A percentile compares a stretch with the other conserved stretches of the same genome.
These are phyloP conservation scores for Gastrophysa polygoni DNA, from an alignment of 2,888 invertebrate species.

Conservation along the genomic window DNA sequence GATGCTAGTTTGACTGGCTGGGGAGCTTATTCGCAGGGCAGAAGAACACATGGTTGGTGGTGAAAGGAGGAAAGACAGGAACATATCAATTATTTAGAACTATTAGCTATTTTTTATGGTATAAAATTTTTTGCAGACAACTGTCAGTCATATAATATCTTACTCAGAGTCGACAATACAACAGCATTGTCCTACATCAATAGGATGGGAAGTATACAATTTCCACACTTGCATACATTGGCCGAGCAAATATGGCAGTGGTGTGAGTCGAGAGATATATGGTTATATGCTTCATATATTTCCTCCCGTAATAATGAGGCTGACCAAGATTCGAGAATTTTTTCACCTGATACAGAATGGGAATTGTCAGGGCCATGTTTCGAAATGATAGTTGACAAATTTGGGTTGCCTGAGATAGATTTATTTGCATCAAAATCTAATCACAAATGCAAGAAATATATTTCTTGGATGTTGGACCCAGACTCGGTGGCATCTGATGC, in stretches of 20 bases:
- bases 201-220: slow-evolving; percentile 37
- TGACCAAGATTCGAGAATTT: slow-evolving; percentile 36
- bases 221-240: slow-evolving; percentile 32
- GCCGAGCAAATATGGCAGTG: slow-evolving; percentile 39
- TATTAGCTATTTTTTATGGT: slow-evolving; percentile 35
- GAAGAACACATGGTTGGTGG: slow-evolving; percentile 2
- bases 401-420: slow-evolving; percentile 21
- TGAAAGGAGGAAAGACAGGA: slow-evolving; percentile 15
- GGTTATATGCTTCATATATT: slow-evolving; percentile 36
- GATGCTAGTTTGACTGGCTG: slow-evolving; percentile 37
- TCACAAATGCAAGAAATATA: slow-evolving; percentile 12
- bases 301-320: slow-evolving; percentile 33
- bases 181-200: slow-evolving; percentile 37
- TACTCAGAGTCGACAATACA: slow-evolving; percentile 34
- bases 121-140: slow-evolving; percentile 36
- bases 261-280: slow-evolving; percentile 37
- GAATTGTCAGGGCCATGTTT: slow-evolving; percentile 9
- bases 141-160: slow-evolving; percentile 24
- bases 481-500: slow-evolving; percentile 37
- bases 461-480: slow-evolving; percentile 41
- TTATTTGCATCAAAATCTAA: slow-evolving; percentile 23
- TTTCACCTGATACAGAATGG: slow-evolving; percentile 33
- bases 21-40: slow-evolving; percentile 33
- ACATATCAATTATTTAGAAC: slow-evolving; percentile 41
- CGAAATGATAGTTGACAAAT: neutral